phyloP scores from a whole-genome alignment of 2,888 invertebrate genomes.

The Helleia helle region DNA sequence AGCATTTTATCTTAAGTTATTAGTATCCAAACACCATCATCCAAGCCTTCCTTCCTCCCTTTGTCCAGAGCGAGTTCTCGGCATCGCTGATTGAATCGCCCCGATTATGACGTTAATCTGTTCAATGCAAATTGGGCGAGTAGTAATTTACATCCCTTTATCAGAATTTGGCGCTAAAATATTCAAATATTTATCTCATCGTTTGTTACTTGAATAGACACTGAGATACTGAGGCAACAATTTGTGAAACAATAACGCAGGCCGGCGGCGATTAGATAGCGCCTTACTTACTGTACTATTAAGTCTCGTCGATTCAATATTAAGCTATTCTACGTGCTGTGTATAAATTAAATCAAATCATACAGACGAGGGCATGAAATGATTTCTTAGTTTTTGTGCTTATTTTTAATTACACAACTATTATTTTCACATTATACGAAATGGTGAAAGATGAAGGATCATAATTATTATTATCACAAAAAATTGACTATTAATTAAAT shows the following conservation, averaged over 20 bases:
- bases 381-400: no score
- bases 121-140: slow-evolving; percentile 71
- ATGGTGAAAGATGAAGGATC: no score
- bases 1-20: slow-evolving; percentile 70
- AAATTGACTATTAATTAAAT: no score
- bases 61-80: slow-evolving; percentile 48
- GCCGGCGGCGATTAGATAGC: no score
- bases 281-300: background rate
- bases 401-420: no score
- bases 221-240: slow-evolving; percentile 22
- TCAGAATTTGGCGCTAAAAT: slow-evolving; percentile 60
- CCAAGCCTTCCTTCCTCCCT: slow-evolving; percentile 24
- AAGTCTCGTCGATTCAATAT: no score
- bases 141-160: slow-evolving; percentile 70
- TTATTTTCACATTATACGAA: no score
- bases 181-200: slow-evolving; percentile 51
- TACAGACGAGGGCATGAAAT: no score
- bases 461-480: no score
- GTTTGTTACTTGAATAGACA: slow-evolving; percentile 37
- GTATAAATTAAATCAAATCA: no score
- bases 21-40: slow-evolving; percentile 48
- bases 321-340: no score
- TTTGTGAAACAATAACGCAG: slow-evolving; percentile 18
- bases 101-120: slow-evolving; percentile 73
- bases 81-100: slow-evolving; percentile 68